Evolutionary conservation across 2,797 vertebrate species (phyloP), one percentile per base, ranked within the genome.

Genomic region (Anabas testudineus): DNA sequence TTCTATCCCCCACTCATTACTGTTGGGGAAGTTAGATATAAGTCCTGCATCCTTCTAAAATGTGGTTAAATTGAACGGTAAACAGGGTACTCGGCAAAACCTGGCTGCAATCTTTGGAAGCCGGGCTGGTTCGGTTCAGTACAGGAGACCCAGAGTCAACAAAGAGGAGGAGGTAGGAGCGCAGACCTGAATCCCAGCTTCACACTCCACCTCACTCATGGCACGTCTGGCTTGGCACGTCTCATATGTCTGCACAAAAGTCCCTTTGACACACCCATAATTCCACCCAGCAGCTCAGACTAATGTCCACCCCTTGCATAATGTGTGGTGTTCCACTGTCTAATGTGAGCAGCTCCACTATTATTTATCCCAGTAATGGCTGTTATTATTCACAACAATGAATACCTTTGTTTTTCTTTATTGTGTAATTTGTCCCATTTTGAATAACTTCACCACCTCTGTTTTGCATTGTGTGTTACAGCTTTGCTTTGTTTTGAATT

Each of bases 161-260:
- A 96, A 95, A 90, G 97, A 99, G 91, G 97, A 99, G 95, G 97
- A 99, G 98, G 98, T 99, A 99, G 82, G 97, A 91, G 88, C 76
- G 63, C 73, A 52, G 71, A 53, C 76, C 47, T 30, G 87, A 90
- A 82, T 5, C 57, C 65, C 76, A 78, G 68, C 77, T 78, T 78
- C 76, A 71, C 74, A 48, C 39, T 68, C 75, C 55, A 43, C 68
- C 78, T 67, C 71, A 80, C 55, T 61, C 78, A 80, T 54, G 48
- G 82, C 89, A 84, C 73, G 58, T 54, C 76, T 76, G 83, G 77
- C 87, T 88, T 89, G 79, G 76, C 84, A 86, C 67, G 58, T 76
- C 72, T 69, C 63, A 56, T 61, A 42, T 36, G 61, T 87, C 55
- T 76, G 72, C 76, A 71, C 66, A 28, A 28, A 71, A 52, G 26